phyloP scores from a whole-genome alignment of 2,888 invertebrate species.

The Pseudococcus longispinus region DNA sequence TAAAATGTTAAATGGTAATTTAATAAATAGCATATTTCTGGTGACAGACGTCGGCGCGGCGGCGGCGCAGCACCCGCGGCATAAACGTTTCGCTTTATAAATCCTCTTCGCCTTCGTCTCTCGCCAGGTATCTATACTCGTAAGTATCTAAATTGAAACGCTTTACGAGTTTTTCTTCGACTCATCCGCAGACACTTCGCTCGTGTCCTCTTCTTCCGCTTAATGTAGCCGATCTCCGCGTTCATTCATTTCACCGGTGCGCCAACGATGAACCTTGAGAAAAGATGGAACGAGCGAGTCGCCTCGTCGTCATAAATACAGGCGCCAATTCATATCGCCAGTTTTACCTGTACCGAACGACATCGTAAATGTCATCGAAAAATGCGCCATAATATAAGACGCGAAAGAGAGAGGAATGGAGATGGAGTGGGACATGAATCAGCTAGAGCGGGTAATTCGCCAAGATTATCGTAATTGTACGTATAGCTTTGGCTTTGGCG shows the following conservation, averaged over 20 bases:
- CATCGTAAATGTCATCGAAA: constrained; percentile 1
- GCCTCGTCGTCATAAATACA: neutral
- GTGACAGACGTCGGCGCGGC: neutral
- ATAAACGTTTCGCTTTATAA: neutral
- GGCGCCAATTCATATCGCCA: neutral
- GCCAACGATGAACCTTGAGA: neutral
- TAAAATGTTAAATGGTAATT: constrained; percentile 1
- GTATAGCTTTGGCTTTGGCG: neutral
- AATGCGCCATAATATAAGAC: neutral
- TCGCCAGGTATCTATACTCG: neutral
- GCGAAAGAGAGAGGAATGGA: neutral
- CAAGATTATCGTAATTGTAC: neutral
- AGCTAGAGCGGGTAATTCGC: neutral
- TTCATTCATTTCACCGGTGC: neutral
- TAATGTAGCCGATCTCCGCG: neutral
- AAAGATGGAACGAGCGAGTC: neutral
- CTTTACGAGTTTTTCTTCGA: neutral
- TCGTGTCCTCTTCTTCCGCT: neutral
- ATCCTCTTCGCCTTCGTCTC: neutral
- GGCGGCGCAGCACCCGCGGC: neutral
- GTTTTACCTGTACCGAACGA: neutral
- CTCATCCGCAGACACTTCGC: neutral
- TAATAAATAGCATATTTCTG: constrained; percentile 5
- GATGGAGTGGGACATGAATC: neutral
- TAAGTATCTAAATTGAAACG: neutral